Percentiles rank a stretch among this genome's conserved stretches.
These are phyloP conservation scores for Sandelia bainsii DNA, from an alignment of 2,797 vertebrate genomes.

Conservation along the genomic window DNA sequence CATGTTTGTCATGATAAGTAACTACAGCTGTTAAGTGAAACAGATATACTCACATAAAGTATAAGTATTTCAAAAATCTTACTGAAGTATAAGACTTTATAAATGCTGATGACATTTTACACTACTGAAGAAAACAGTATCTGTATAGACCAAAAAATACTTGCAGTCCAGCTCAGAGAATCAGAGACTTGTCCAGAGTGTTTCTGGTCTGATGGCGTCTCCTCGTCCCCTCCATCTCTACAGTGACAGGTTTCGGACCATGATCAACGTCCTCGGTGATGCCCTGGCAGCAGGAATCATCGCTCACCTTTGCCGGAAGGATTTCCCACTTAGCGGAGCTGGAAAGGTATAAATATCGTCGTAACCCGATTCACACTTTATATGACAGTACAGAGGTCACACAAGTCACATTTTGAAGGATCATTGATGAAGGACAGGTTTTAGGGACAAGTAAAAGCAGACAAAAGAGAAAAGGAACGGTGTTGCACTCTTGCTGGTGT, in stretches of 20 bases:
- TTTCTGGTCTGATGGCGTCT: conserved; percentile 2
- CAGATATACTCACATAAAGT: neutral
- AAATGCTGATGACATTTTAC: too few species aligned
- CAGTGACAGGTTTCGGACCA: conserved; percentile 91
- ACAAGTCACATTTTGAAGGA: too few species aligned
- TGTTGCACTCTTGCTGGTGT: too few species aligned
- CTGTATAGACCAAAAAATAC: neutral
- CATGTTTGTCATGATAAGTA: neutral
- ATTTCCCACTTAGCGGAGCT: conserved; percentile 80
- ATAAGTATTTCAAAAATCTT: too few species aligned
- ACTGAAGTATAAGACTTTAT: too few species aligned
- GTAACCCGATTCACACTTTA: too few species aligned
- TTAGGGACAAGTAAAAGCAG: too few species aligned
- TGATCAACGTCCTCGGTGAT: conserved; percentile 92
- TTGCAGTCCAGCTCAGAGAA: neutral
- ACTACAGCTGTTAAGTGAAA: neutral
- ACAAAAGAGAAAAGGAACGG: too few species aligned
- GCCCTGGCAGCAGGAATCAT: conserved; percentile 92
- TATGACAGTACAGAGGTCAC: too few species aligned
- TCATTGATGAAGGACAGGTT: too few species aligned
- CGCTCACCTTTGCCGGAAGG: conserved; percentile 88
- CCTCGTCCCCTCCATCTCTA: neutral
- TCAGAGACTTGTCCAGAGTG: neutral
- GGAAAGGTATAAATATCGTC: conserved; percentile 67
- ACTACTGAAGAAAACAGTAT: neutral